Conservation (phyloP, 2,113 vertebrate species). For the Melanocharis versteri region DNA sequence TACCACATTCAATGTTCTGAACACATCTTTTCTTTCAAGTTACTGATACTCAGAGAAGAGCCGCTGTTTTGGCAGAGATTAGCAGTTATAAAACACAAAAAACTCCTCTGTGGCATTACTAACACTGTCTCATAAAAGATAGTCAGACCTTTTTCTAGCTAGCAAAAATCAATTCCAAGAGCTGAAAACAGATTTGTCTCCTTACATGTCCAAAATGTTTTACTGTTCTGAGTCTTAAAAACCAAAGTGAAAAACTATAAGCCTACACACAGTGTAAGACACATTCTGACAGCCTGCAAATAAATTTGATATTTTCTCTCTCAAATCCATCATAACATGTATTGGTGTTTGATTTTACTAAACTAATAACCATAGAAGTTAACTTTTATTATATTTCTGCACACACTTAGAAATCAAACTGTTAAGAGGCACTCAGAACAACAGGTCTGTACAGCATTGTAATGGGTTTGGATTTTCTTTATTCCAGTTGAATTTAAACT, state of each 20-base stretch:
- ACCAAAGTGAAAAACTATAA: not conserved
- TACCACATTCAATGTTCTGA: not conserved
- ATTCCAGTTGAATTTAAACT: not conserved
- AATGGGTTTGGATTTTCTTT: not conserved
- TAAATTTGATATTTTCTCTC: not conserved
- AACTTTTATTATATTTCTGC: not conserved
- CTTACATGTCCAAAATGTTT: not conserved
- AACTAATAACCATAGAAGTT: not conserved
- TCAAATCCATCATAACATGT: not conserved
- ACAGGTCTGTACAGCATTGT: not conserved
- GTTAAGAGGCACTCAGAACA: not conserved
- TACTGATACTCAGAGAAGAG: constrained; percentile 9
- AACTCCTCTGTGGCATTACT: not conserved
- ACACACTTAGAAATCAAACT: not conserved
- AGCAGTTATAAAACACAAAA: constrained; percentile 7
- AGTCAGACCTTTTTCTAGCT: not conserved
- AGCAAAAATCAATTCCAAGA: not conserved
- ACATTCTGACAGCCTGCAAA: not conserved
- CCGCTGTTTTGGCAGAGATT: constrained; percentile 10
- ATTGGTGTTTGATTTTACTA: not conserved
- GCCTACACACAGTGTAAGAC: not conserved
- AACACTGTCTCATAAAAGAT: not conserved
- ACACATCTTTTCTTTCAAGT: constrained; percentile 5
- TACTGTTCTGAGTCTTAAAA: not conserved
- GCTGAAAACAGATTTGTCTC: not conserved